Base-by-base conservation (phyloP, 2,888 invertebrate species). In the Amphipyra tragopoginis region DNA sequence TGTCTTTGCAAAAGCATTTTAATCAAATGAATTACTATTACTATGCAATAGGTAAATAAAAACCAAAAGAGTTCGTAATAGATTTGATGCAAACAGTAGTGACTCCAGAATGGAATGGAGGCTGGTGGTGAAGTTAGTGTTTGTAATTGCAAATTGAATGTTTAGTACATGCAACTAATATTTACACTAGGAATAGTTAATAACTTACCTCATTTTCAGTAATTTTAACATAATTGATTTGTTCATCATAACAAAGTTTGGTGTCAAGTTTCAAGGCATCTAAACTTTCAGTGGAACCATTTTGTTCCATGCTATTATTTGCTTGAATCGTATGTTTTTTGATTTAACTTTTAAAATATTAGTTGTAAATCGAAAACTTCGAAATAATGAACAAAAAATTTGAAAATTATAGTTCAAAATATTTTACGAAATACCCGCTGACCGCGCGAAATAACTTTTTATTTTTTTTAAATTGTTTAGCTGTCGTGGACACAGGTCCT, bases 391-490 rank as follows among this genome's bases (percentile, higher is more conserved):
- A 40, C 15, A 50, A 8, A 9, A 11, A 6, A 34, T 4, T 9
- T 10, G 9, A 5, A 9, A 36, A 47, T 6, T 15, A 15, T 21
- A n/a, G n/a, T 44, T 7, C 10, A 34, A 49, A 48, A 26, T 33
- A 51, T 39, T 59, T 74, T 62, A 14, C 40, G 39, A 73, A 74
- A 69, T 50, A 73, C 65, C 65, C 70, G 77, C 75, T 69, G 60
- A 73, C 38, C 60, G 26, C 49, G 74, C 69, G 44, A 47, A 48
- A 42, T 38, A n/a, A n/a, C n/a, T n/a, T n/a, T n/a, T n/a, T n/a
- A n/a, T n/a, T n/a, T n/a, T n/a, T n/a, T n/a, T n/a, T n/a, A n/a
- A n/a, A n/a, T n/a, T n/a, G n/a, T n/a, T n/a, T n/a, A n/a, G n/a
- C n/a, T n/a, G n/a, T n/a, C n/a, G n/a, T n/a, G n/a, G n/a, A n/a